Evolutionary conservation across 1,140 invertebrate species (phyloP).

Genomic region (Ceratina australensis): DNA sequence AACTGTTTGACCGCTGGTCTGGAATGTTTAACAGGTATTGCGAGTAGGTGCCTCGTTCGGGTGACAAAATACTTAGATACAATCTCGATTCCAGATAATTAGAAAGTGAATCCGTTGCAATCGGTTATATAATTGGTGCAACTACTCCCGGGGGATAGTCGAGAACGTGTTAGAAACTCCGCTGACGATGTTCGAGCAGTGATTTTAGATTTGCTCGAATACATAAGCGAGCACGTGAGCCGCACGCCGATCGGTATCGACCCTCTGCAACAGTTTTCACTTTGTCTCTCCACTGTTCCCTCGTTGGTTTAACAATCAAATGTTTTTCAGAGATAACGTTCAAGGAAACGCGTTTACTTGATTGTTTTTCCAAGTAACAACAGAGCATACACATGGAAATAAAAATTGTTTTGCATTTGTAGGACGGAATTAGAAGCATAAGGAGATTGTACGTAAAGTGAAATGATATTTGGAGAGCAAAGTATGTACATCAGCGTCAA

Average conservation of each 20-base stretch:
- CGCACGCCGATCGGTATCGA: neutral
- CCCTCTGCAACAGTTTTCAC: constrained; percentile 16
- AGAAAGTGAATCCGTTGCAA: neutral
- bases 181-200: constrained; percentile 8
- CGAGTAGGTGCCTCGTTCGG: too few species aligned
- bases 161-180: constrained; percentile 32
- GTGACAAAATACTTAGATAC: neutral
- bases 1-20: too few species aligned
- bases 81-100: neutral
- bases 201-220: constrained; percentile 42
- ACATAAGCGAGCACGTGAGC: constrained; percentile 23
- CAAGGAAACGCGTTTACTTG: too few species aligned
- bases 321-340: too few species aligned
- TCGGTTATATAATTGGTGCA: constrained; percentile 31
- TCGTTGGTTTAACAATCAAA: too few species aligned
- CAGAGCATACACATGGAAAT: too few species aligned
- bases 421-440: neutral
- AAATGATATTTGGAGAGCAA: too few species aligned
- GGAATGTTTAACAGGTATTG: too few species aligned
- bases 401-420: too few species aligned
- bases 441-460: neutral
- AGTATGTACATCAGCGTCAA: too few species aligned
- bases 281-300: neutral
- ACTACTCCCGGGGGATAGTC: neutral
- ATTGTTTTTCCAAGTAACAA: too few species aligned